Base-by-base conservation (phyloP, 2,797 vertebrate species). In the Leptoclinus maculatus region DNA sequence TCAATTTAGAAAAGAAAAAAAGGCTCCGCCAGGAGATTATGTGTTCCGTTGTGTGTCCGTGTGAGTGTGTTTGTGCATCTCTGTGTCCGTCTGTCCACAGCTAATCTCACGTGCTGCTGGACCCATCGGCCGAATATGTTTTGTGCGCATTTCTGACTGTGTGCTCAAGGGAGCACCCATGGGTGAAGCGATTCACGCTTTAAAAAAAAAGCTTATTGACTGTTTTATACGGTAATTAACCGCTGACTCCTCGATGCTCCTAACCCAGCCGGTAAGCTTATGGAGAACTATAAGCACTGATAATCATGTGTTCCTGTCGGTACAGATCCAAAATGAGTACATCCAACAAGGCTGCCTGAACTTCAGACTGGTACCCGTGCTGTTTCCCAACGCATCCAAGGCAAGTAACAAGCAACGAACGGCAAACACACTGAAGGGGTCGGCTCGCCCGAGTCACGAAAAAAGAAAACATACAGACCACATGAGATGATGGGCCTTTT, bases 301-400 rank as follows among this genome's bases (percentile, higher is more conserved):
- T 60, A 38, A 14, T 60, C 5, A 10, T 68, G 21, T 64, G 36
- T 54, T 58, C 17, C 23, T 75, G 0, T 57, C 39, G 60, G 2
- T 41, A 59, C 90, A 98, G 97, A 97, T 99, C 95, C 98, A 99
- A 88, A 96, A 97, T 11, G 97, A 99, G 88, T 99, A 96, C 91
- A 99, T 99, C 93, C 97, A 97, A 78, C 97, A 99, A 94, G 96
- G 97, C 92, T 98, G 97, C 79, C 95, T 97, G 92, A 99, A 99
- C 90, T 99, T 98, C 92, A 95, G 97, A 93, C 95, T 99, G 84
- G 95, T 99, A 39, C 98, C 97, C 7, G 97, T 99, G 71, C 91
- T 99, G 85, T 98, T 99, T 78, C 96, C 97, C 62, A 96, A 94
- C 49, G 97, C 98, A 54, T 96, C 86, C 63, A 96, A 96, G 96